Evolutionary conservation across 2,113 vertebrate genomes (phyloP), one percentile per base, ranked within the genome.

Genomic region (Caranx ignobilis): DNA sequence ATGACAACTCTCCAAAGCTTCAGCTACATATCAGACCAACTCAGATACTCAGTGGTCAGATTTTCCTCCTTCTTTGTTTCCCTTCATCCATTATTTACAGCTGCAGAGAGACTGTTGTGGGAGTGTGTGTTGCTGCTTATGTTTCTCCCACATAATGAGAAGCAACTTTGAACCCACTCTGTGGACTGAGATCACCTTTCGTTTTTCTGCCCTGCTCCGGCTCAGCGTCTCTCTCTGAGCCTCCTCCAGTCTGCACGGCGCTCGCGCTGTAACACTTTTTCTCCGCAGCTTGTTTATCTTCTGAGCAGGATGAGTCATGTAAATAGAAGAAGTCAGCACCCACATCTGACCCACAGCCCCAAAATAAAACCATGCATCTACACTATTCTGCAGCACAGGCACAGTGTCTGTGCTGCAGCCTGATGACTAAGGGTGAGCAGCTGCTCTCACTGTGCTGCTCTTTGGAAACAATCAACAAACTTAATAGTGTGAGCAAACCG

Each of bases 51-150:
- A 10, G 35, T 15, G 56, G 73, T 74, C 55, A 15, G 39, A 57
- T 63, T 62, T 61, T 60, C 70, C 32, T 76, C 34, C 65, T 48
- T 59, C 77, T 72, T 67, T 54, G 52, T 73, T 88, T 82, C 71
- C 67, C 57, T 56, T 77, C 70, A 86, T 85, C 54, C 45, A 83
- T 83, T 81, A 81, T 83, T 77, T 43, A 87, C 13, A 52, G 4
- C 39, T 37, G 61, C 72, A 80, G 54, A 13, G 67, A 69, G 39
- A 52, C 41, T 47, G 65, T n/a, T 0, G 45, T 37, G 19, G 8
- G 18, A 18, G 47, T 41, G 48, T 77, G 64, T 32, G 21, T 13
- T 4, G 39, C 8, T 56, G 15, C 0, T n/a, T 74, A 55, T 71
- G 12, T 45, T 63, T 32, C 13, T 13, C 15, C 39, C 13, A 32